These are phyloP conservation scores for Falco naumanni DNA, from an alignment of 2,797 vertebrate genomes.

Conservation along the genomic window DNA sequence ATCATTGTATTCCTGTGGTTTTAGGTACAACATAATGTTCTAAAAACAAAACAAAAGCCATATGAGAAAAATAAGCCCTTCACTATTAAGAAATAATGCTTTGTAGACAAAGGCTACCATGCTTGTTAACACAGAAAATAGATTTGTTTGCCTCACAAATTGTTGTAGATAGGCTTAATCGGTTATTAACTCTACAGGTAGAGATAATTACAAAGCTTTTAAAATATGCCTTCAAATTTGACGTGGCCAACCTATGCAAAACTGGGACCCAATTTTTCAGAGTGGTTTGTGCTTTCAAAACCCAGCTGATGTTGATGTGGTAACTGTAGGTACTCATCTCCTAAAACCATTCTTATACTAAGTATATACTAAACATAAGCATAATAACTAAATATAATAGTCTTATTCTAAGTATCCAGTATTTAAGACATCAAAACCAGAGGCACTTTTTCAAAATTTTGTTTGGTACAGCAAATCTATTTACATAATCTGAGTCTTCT, in stretches of 20 bases:
- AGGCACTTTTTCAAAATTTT: not conserved
- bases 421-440: not conserved
- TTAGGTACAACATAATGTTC: not conserved
- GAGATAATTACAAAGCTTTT: not conserved
- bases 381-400: not conserved
- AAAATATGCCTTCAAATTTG: not conserved
- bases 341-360: not conserved
- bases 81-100: not conserved
- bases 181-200: not conserved
- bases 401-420: not conserved
- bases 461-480: not conserved
- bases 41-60: not conserved
- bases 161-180: not conserved
- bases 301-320: not conserved
- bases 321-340: not conserved
- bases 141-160: not conserved
- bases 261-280: not conserved
- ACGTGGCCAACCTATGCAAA: not conserved
- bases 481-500: not conserved
- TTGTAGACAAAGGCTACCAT: not conserved
- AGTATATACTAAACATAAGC: not conserved
- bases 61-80: not conserved
- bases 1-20: slow-evolving; percentile 4
- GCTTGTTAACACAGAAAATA: not conserved
- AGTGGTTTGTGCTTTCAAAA: not conserved